Evolutionary conservation across 2,113 vertebrate species (phyloP).

Genomic region (Centrocercus urophasianus): DNA sequence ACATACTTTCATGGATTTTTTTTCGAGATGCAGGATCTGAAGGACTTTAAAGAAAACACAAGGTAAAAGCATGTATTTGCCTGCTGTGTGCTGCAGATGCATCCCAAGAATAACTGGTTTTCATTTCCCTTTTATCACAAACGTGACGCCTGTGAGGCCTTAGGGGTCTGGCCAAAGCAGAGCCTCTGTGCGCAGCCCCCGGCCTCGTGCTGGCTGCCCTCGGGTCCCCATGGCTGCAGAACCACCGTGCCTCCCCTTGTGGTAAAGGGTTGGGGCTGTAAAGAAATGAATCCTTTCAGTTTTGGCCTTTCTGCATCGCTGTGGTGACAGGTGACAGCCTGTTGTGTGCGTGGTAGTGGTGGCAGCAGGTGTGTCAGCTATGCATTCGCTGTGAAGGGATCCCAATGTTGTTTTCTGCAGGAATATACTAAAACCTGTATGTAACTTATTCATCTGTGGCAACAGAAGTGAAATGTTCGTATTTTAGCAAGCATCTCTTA

Average conservation of each 20-base stretch:
- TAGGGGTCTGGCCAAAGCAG: neutral
- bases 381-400: neutral
- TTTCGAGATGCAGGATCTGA: neutral
- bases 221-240: too few relatives aligned
- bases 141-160: rapidly evolving
- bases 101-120: neutral
- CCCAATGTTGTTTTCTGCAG: neutral
- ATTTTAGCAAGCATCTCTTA: neutral
- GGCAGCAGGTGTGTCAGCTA: neutral
- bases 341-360: rapidly evolving
- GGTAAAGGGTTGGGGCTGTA: neutral
- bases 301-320: neutral
- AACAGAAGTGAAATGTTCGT: neutral
- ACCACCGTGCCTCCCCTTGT: too few relatives aligned
- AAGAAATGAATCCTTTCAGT: neutral
- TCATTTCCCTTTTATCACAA: neutral
- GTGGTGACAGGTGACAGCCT: neutral
- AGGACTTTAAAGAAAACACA: neutral
- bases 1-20: neutral
- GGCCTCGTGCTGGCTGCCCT: neutral
- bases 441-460: neutral
- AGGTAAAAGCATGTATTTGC: neutral
- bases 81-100: neutral
- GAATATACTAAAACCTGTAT: neutral
- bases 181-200: neutral